Conservation (phyloP, 2,113 vertebrate species). For the Apaloderma vittatum region DNA sequence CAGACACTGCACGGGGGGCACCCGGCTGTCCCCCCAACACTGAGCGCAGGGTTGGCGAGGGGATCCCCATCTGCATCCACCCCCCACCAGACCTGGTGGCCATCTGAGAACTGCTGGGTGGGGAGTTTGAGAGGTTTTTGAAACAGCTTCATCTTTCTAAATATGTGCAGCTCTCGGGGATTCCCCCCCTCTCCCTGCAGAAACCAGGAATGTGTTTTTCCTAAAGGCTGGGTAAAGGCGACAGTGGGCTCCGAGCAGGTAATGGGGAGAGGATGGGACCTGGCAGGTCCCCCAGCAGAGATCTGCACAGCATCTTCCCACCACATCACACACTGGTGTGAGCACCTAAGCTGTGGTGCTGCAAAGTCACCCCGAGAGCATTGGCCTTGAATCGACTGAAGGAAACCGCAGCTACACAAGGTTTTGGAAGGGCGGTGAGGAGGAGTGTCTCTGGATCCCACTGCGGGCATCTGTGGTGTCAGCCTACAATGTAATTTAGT, state of each 20-base stretch:
- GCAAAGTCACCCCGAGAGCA: background rate
- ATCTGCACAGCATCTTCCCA: background rate
- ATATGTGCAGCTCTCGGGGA: background rate
- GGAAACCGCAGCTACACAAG: background rate
- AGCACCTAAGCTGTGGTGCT: background rate
- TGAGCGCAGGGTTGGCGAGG: rapidly evolving
- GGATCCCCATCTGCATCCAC: background rate
- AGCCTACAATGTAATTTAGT: background rate
- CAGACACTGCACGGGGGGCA: background rate
- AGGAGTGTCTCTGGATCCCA: background rate
- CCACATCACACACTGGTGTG: no score
- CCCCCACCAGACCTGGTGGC: background rate
- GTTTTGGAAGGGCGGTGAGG: background rate
- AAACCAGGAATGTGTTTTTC: background rate
- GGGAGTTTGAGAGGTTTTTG: background rate
- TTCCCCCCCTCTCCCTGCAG: background rate
- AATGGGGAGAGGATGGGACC: background rate
- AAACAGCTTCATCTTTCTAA: background rate
- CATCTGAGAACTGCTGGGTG: background rate
- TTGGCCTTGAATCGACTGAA: background rate
- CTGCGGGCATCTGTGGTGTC: background rate
- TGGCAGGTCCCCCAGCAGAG: background rate
- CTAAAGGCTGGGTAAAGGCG: background rate
- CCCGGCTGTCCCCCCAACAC: background rate
- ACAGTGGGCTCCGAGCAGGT: background rate